A percentile compares a stretch with the other conserved stretches of the same genome.
Conservation (phyloP, 2,888 invertebrate species). For the Drosophila neotestacea region DNA sequence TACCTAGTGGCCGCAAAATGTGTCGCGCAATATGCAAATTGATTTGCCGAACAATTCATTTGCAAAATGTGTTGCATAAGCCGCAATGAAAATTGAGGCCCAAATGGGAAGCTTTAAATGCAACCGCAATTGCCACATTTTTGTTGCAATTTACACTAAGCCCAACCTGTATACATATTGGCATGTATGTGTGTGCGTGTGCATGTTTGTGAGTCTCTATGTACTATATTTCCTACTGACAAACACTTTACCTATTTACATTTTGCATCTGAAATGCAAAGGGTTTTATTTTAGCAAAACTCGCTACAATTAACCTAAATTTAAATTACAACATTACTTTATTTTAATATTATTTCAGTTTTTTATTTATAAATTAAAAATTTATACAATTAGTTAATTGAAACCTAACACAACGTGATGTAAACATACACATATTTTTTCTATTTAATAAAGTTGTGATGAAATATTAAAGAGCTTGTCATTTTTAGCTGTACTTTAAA, state of each 20-base stretch:
- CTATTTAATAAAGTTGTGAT: too few species aligned
- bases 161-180: slow-evolving; percentile 4
- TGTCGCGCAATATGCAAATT: slow-evolving; percentile 78
- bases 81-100: slow-evolving; percentile 58
- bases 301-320: slow-evolving; percentile 8
- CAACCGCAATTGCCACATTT: slow-evolving; percentile 45
- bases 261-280: not conserved
- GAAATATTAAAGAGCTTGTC: too few species aligned
- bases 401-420: too few species aligned
- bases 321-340: not conserved
- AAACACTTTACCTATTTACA: not conserved
- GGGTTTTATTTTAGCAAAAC: not conserved
- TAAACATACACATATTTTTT: too few species aligned
- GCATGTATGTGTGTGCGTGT: not conserved
- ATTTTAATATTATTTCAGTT: not conserved
- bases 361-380: not conserved
- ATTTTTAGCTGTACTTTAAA: too few species aligned
- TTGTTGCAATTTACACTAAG: slow-evolving; percentile 34
- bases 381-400: not conserved
- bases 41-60: slow-evolving; percentile 79
- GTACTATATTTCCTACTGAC: not conserved
- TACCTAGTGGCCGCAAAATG: slow-evolving; percentile 57
- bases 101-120: slow-evolving; percentile 45
- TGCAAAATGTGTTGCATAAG: slow-evolving; percentile 75
- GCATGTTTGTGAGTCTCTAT: not conserved